These are phyloP conservation scores for rabbit (Oryctolagus cuniculus) DNA, from an alignment of 2,113 vertebrate species.

Conservation along the genomic window DNA sequence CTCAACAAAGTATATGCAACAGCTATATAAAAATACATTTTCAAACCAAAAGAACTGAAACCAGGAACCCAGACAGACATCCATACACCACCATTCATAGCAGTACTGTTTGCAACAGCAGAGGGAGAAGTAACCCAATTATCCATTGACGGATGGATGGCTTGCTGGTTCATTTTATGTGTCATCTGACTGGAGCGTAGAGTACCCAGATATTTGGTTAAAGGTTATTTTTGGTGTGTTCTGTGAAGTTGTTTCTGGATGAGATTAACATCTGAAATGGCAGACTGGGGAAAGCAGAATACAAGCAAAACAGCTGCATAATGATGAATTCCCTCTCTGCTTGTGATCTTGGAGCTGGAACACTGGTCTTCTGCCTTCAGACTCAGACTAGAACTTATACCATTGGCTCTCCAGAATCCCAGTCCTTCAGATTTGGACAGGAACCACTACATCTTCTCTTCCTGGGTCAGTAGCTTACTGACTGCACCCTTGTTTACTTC, in stretches of 20 bases:
- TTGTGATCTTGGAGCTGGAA: background rate
- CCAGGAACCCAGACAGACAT: background rate
- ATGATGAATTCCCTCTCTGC: background rate
- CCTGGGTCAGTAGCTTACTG: background rate
- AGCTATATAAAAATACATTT: constrained; percentile 19
- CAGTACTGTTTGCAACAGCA: background rate
- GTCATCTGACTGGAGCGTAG: background rate
- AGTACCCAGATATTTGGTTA: background rate
- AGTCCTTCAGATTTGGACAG: background rate
- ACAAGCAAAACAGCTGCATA: background rate
- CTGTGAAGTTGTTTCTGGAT: background rate
- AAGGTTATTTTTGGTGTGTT: background rate
- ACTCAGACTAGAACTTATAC: background rate
- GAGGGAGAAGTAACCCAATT: background rate
- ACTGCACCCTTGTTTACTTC: background rate
- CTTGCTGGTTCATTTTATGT: background rate
- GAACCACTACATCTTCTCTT: background rate
- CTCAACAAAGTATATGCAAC: constrained; percentile 37
- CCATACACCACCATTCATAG: background rate
- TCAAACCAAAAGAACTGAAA: background rate
- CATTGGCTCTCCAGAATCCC: background rate
- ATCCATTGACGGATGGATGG: background rate
- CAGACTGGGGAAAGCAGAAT: background rate
- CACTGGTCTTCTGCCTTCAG: background rate
- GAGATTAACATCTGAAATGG: background rate